Base-by-base conservation (phyloP, 2,113 vertebrate species). In the Mirounga angustirostris region DNA sequence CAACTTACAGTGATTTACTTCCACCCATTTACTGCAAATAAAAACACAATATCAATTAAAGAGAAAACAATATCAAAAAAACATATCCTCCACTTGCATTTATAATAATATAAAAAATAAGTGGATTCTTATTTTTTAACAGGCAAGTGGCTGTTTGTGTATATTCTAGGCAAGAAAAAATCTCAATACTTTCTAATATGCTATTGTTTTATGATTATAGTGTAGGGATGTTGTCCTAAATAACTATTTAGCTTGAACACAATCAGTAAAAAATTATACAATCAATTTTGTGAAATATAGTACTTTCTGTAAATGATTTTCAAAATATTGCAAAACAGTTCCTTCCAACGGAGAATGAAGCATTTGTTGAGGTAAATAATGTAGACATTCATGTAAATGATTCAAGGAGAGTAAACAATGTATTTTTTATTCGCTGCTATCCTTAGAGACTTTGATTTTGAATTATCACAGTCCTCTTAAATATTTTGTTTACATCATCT, bases 401-500 rank as follows among this genome's bases (percentile, higher is more conserved):
- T 81, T 96, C 36, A 91, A 71, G 85, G 56, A 93, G 3, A 82
- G 8, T 91, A 95, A 97, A 86, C 8, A 69, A 21, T 93, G 28
- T 85, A n/a, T 78, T 69, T 74, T 96, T 86, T 83, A 82, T 85
- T 88, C 65, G 74, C 28, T 71, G 18, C 2, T 65, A 7, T 54
- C 24, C 18, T 91, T 88, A 46, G 58, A 91, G 67, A 89, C 4
- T 43, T 78, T 93, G 50, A 52, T 67, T 96, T 93, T 96, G 58
- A 97, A 95, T 90, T 59, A 85, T 88, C 36, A 89, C 24, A 86
- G n/a, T 73, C 21, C 5, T 30, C 15, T 36, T 85, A 78, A 89
- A 16, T 94, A 61, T 86, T 94, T 94, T 96, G 59, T 96, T 96
- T 95, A 93, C 7, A 92, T 65, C 26, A 19, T 50, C 71, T 81